Evolutionary conservation across 2,888 invertebrate genomes (phyloP), one percentile per base, ranked within the genome.

Genomic region (Chloroclysta siterata): DNA sequence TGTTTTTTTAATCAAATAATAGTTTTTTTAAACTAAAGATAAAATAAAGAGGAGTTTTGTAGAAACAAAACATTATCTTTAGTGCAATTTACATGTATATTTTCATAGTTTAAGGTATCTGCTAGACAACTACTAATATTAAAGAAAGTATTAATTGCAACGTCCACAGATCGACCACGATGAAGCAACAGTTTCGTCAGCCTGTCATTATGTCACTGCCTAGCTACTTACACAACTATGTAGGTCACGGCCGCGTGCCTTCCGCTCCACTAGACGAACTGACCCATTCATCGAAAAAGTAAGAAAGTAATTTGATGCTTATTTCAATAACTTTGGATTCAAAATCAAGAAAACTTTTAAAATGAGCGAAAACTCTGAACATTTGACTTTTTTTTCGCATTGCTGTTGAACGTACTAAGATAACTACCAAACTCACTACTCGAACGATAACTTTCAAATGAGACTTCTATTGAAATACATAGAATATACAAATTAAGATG

Each of bases 191-290:
- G 36, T 71, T 71, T 66, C 63, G 62, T 65, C 65, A 58, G 39
- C 55, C 22, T 46, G 46, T 55, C 65, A 55, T 71, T 67, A 71
- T 71, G 66, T 66, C 62, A 69, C 53, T 51, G 42, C 2, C 44
- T 44, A 15, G 44, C 44, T 46, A 46, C 46, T 68, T 64, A 28
- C 62, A 55, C 54, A 65, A 63, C 47, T 5, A 65, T 60, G 47
- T 67, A 52, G 71, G 71, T 66, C 69, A 71, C 62, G 71, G 69
- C 53, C 70, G 63, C 15, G 14, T 63, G 53, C 64, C 63, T 70
- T 70, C 70, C 70, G 70, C 28, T 58, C 53, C 1, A 47, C 11
- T 53, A 64, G 56, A 56, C 61, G 51, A 50, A 53, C 48, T 65
- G 65, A 65, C 65, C 65, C 51, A 58, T 47, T 61, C 44, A 52